Evolutionary conservation across 2,888 invertebrate species (phyloP), one percentile per base, ranked within the genome.

Genomic region (Trichogramma evanescens): DNA sequence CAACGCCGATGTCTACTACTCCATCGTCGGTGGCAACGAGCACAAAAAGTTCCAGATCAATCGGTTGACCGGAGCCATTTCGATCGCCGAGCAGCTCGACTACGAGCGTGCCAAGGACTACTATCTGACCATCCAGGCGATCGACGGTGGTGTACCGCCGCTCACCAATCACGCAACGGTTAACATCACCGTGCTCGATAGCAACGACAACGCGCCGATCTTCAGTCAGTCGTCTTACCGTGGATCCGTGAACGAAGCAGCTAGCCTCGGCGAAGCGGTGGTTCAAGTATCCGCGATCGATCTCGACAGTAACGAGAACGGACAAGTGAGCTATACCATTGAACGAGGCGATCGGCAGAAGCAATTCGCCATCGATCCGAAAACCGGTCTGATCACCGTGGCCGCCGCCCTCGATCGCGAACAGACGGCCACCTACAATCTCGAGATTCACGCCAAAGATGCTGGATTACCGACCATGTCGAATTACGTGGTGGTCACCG

Each of bases 1-100:
- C 65, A 97, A 96, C 80, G 96, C 96, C 0, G 91, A 93, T 76
- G 91, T 97, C 56, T 85, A 86, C 63, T 95, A 94, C 77, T 87
- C 89, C 10, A 89, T 95, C 60, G 86, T 91, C 41, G 93, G 89
- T 40, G 94, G 94, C 52, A 94, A 94, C 74, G 93, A 91, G 71
- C 90, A 93, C 71, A 89, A 87, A 67, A 91, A 92, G 77, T 95
- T 95, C 78, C 77, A 82, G 50, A 85, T 95, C 56, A 84, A 91
- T 74, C 82, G 86, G 9, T 83, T 84, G 65, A 84, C 86, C 52
- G 95, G 94, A 46, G 84, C 87, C 6, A 83, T 96, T 54, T 82
- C 82, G 55, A 84, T 95, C 10, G 84, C 88, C 50, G 89, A 91
- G 58, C 84, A 86, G 64, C 80, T 96, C 55, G 95, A 97, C 79